phyloP scores from a whole-genome alignment of 1,140 invertebrate species.

The Gryon sp. region DNA sequence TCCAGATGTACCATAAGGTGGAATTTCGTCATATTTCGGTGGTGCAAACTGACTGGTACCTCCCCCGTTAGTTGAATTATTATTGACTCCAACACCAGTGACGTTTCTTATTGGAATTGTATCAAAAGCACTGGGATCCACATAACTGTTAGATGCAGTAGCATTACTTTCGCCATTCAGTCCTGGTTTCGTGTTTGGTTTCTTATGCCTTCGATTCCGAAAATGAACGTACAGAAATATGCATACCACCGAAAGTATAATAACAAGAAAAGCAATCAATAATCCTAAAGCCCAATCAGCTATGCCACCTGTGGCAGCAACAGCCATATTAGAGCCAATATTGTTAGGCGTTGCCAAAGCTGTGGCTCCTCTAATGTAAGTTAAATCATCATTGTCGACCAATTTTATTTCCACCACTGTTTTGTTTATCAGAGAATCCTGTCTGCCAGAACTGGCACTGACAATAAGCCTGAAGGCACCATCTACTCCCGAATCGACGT shows the following conservation, averaged over 20 bases:
- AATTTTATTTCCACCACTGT: conserved; percentile 91
- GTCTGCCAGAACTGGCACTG: conserved; percentile 91
- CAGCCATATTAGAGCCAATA: conserved; percentile 75
- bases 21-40: conserved; percentile 94
- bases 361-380: conserved; percentile 83
- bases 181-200: conserved; percentile 86
- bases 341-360: conserved; percentile 85
- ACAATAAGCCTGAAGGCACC: conserved; percentile 86
- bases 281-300: conserved; percentile 93
- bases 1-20: conserved; percentile 89
- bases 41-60: conserved; percentile 86
- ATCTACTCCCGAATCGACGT: conserved; percentile 81
- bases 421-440: conserved; percentile 91
- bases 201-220: conserved; percentile 89
- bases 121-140: conserved; percentile 91
- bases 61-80: conserved; percentile 71
- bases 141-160: conserved; percentile 87
- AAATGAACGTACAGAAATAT: conserved; percentile 91
- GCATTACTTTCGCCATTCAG: conserved; percentile 84
- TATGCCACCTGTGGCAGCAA: conserved; percentile 83
- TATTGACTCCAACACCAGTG: conserved; percentile 63
- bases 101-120: conserved; percentile 88
- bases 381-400: conserved; percentile 81
- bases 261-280: conserved; percentile 88
- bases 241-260: conserved; percentile 89